Evolutionary conservation across 1,140 invertebrate genomes (phyloP).

Genomic region (Conus ventricosus): DNA sequence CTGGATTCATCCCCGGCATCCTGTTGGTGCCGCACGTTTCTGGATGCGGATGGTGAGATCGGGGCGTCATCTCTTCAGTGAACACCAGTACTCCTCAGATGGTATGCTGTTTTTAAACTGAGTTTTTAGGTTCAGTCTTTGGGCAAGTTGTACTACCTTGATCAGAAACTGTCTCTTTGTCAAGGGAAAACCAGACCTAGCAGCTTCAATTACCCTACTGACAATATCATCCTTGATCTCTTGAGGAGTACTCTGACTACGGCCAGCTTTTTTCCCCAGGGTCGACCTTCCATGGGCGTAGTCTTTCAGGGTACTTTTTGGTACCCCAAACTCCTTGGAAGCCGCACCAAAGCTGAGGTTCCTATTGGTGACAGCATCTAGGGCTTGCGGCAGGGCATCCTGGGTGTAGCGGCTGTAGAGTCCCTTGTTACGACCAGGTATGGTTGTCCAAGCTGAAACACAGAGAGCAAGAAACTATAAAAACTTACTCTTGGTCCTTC

Average conservation of each 20-base stretch:
- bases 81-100: slow-evolving; percentile 7
- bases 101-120: slow-evolving; percentile 30
- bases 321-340: slow-evolving; percentile 15
- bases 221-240: slow-evolving; percentile 23
- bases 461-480: too few species aligned
- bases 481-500: too few species aligned
- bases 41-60: slow-evolving; percentile 14
- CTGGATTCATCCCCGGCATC: neutral
- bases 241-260: neutral
- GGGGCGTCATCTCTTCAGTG: slow-evolving; percentile 1
- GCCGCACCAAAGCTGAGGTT: too few species aligned
- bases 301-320: slow-evolving; percentile 11
- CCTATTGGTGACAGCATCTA: too few species aligned
- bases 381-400: too few species aligned
- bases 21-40: neutral
- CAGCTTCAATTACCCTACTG: neutral
- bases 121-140: neutral
- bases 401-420: too few species aligned
- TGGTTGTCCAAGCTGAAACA: too few species aligned
- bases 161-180: neutral
- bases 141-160: neutral
- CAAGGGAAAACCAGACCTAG: slow-evolving; percentile 22
- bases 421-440: too few species aligned
- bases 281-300: neutral
- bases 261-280: neutral